Conservation (phyloP, 2,113 vertebrate genomes). For the Balaenoptera acutorostrata region DNA sequence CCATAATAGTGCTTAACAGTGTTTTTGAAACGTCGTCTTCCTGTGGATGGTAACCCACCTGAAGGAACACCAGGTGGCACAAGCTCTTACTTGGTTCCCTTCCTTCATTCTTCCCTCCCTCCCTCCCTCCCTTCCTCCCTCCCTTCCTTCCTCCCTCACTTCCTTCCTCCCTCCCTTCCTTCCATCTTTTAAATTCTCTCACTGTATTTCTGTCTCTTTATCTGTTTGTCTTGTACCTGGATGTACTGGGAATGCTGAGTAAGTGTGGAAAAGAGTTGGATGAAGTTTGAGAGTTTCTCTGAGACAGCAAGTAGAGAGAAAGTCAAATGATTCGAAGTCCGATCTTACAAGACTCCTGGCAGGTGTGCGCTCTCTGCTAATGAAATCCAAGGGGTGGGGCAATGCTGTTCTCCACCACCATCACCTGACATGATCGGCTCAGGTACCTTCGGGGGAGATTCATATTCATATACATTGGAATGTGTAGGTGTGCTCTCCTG, state of each 20-base stretch:
- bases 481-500: fast-evolving
- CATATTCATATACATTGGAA: fast-evolving
- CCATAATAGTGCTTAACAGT: fast-evolving
- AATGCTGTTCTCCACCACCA: fast-evolving
- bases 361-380: fast-evolving
- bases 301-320: neutral
- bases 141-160: too few relatives aligned
- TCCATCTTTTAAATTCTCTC: neutral
- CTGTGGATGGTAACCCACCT: fast-evolving
- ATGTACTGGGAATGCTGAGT: neutral
- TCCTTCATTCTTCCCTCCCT: neutral
- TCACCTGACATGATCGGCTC: neutral
- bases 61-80: neutral
- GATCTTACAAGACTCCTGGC: neutral
- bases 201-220: neutral
- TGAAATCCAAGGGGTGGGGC: neutral
- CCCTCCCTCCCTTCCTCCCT: neutral
- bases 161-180: neutral
- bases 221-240: neutral
- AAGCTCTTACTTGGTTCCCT: neutral
- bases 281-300: neutral
- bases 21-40: neutral
- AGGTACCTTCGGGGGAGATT: neutral
- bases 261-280: neutral
- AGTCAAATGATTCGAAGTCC: neutral